Evolutionary conservation across 2,888 invertebrate species (phyloP).

Genomic region (Euphydryas editha): DNA sequence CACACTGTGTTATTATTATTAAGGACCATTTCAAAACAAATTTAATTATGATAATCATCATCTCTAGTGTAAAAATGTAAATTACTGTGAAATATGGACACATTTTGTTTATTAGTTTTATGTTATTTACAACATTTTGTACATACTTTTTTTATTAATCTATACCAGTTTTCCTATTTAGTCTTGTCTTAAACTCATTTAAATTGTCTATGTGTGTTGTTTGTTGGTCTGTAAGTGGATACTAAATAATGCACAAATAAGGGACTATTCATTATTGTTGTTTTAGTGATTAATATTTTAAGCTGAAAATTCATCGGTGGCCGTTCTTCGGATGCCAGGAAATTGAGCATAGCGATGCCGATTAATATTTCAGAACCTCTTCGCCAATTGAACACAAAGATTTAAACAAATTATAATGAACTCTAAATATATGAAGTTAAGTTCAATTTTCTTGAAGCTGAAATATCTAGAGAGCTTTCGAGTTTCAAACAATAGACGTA

Average conservation of each 20-base stretch:
- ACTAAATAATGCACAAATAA: neutral
- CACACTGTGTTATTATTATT: constrained; percentile 48
- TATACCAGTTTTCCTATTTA: too few species aligned
- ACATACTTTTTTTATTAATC: too few species aligned
- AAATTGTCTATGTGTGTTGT: neutral
- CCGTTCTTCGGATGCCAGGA: constrained; percentile 77
- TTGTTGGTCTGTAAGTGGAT: neutral
- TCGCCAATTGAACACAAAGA: constrained; percentile 63
- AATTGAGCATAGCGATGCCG: constrained; percentile 78
- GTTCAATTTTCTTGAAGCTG: constrained; percentile 46
- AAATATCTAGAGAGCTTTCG: neutral
- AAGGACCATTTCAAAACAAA: constrained; percentile 55
- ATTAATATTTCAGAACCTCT: constrained; percentile 80
- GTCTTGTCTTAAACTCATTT: neutral
- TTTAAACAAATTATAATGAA: constrained; percentile 20
- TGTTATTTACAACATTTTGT: neutral
- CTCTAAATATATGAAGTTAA: constrained; percentile 44
- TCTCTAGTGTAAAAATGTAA: constrained; percentile 23
- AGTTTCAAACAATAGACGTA: constrained; percentile 1
- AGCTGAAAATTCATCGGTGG: constrained; percentile 56
- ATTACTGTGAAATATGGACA: constrained; percentile 1
- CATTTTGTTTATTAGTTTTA: neutral
- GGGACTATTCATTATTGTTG: neutral
- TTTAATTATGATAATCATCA: constrained; percentile 30
- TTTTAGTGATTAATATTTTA: constrained; percentile 17